These are phyloP conservation scores for Pungitius pungitius DNA, from an alignment of 2,113 vertebrate species.

Conservation along the genomic window DNA sequence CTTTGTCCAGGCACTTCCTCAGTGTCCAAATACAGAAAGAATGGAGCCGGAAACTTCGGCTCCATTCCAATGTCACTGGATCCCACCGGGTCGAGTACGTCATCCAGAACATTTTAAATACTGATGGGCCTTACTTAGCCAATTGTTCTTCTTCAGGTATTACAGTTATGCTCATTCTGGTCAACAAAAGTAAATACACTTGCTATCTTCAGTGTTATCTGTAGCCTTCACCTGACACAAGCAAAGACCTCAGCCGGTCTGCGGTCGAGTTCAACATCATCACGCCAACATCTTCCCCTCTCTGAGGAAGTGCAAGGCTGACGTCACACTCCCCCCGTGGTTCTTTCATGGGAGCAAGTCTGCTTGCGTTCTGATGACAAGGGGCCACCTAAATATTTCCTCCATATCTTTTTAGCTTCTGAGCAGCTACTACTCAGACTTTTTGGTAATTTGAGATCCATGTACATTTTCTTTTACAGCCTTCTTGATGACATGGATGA, in stretches of 20 bases:
- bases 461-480: not conserved
- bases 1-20: not conserved
- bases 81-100: not conserved
- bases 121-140: not conserved
- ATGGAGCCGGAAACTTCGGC: not conserved
- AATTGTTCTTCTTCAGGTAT: not conserved
- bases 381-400: no score
- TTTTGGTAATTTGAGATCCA: not conserved
- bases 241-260: slow-evolving; percentile 8
- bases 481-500: no score
- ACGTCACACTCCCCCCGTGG: no score
- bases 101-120: not conserved
- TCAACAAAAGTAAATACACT: not conserved
- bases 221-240: not conserved
- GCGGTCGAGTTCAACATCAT: not conserved
- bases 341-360: no score
- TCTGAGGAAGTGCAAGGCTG: no score
- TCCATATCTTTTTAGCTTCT: no score
- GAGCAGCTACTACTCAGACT: slow-evolving; percentile 9
- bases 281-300: no score
- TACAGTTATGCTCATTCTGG: not conserved
- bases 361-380: no score
- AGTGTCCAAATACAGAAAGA: not conserved
- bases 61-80: not conserved
- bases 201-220: not conserved